Base-by-base conservation (phyloP, 2,888 invertebrate genomes). In the Leucoma salicis region DNA sequence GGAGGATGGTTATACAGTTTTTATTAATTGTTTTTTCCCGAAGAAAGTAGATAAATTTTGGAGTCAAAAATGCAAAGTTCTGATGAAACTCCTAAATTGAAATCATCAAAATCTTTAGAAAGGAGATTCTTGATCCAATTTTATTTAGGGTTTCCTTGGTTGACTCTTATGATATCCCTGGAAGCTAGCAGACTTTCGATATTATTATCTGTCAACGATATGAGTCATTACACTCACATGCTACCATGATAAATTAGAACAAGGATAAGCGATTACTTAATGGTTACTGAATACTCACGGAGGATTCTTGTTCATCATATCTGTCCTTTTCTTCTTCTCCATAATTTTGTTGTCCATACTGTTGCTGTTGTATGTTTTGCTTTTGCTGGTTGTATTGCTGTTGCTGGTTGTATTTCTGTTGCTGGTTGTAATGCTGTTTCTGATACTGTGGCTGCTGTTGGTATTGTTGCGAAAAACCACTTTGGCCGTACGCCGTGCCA, bases 221-320 rank as follows among this genome's bases (percentile, higher is more conserved):
- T 2, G 6, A 16, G 3, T 16, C 6, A 4, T 16, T 6, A 4
- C 6, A 4, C 16, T 16, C 6, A 4, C 3, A 4, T 16, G 16
- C 16, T 16, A 6, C 6, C 3, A 6, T 16, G 16, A 6, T 6
- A 16, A 16, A 16, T 6, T 3, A 16, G 16, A 16, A 25, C 25
- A 25, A 3, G 8, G 25, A 27, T 12, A 27, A n/a, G 5, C n/a
- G 11, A 11, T 27, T 27, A n/a, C n/a, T n/a, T n/a, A 27, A 1
- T 4, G 5, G 8, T 29, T 14, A 27, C 13, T 7, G 14, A 14
- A 15, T 15, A 79, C 84, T 80, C 42, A 88, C 88, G 49, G 88
- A 87, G 25, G 87, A 84, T 47, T 86, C 86, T 13, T 80, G 80
- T 25, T 83, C 81, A 41, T 78, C 51, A 25, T 53, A 45, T 47